phyloP scores from a whole-genome alignment of 2,113 vertebrate genomes.

The Aspiorhynchus laticeps region DNA sequence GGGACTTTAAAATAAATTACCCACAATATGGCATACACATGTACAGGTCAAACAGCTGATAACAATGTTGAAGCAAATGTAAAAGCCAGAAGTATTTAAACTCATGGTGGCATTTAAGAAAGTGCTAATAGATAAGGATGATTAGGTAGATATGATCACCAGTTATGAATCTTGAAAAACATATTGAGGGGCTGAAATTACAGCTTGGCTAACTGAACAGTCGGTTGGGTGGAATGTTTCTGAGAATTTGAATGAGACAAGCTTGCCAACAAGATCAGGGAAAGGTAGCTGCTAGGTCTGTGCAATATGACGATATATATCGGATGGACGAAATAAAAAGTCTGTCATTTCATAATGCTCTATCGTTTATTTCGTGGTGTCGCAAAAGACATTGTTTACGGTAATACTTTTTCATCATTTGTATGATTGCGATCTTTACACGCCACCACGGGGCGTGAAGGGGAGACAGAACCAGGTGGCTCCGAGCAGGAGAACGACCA shows the following conservation, averaged over 20 bases:
- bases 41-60: background rate
- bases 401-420: no score
- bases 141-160: background rate
- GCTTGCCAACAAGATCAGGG: background rate
- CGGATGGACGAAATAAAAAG: no score
- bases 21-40: background rate
- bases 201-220: background rate
- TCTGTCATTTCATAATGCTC: no score
- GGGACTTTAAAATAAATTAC: background rate
- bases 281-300: no score
- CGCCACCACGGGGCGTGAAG: no score
- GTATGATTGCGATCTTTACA: no score
- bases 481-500: no score
- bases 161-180: background rate
- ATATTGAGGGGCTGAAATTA: background rate
- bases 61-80: background rate
- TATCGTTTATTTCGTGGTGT: no score
- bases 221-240: background rate
- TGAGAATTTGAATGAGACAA: background rate
- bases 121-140: background rate
- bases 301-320: no score
- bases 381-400: no score
- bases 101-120: background rate
- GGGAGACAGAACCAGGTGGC: no score
- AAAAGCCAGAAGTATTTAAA: background rate